phyloP scores from a whole-genome alignment of 1,140 invertebrate genomes.

The Drosophila azteca region DNA sequence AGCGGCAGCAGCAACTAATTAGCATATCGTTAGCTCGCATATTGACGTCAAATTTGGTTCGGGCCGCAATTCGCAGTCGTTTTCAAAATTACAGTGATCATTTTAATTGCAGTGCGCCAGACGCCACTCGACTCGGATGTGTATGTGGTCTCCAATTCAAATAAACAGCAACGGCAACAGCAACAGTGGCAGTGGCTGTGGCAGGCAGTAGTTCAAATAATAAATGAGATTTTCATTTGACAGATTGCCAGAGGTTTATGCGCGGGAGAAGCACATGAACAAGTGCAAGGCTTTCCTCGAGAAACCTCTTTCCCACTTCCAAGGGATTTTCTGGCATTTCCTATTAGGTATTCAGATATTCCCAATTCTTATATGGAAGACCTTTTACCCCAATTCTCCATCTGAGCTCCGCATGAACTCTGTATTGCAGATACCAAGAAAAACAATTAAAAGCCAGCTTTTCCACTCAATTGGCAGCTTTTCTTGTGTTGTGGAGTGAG shows the following conservation, averaged over 20 bases:
- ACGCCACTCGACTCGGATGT: conserved; percentile 11
- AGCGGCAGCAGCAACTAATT: conserved; percentile 59
- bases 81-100: conserved; percentile 77
- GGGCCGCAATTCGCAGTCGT: conserved; percentile 55
- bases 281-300: no score
- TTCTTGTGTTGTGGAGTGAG: conserved; percentile 19
- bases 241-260: conserved; percentile 6
- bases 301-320: no score
- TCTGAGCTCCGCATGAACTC: no score
- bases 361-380: no score
- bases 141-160: conserved; percentile 4
- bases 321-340: no score
- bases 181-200: conserved; percentile 9
- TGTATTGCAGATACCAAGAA: no score
- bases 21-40: conserved; percentile 79
- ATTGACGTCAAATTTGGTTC: conserved; percentile 77
- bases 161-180: conserved; percentile 17
- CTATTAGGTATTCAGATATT: no score
- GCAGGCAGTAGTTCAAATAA: background rate
- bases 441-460: conserved; percentile 32
- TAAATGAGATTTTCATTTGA: conserved; percentile 30
- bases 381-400: no score
- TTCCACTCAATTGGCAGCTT: conserved; percentile 37
- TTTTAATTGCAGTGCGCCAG: conserved; percentile 77
- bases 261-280: conserved; percentile 8